Evolutionary conservation across 1,140 invertebrate species (phyloP), one percentile per base, ranked within the genome.

Genomic region (Pseudomyrmex gracilis): DNA sequence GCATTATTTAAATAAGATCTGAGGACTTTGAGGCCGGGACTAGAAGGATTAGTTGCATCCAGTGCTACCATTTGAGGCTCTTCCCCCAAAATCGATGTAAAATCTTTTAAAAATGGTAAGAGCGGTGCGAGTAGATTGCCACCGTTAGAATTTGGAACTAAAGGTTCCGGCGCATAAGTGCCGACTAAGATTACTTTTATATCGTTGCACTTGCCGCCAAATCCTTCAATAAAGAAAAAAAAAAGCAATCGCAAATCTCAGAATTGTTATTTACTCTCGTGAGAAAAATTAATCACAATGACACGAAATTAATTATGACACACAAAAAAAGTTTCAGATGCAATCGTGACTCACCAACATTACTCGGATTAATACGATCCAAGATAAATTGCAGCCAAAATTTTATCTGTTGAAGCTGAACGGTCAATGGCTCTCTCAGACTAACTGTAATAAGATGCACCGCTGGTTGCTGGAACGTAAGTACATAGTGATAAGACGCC

Each of bases 301-400:
- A 34, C 34, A 7, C 34, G 0, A 17, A 78, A 73, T 66, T 53
- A 70, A 77, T 74, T 76, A 20, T 15, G 51, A 10, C 22, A 61
- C 22, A 61, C 3, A 49, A 70, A 34, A 51, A 61, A 74, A 9
- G 68, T 71, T 70, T 1, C 34, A 67, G 45, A 78, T 22, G 9
- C 43, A 61, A 43, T 8, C 8, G 13, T 49, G 0, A 8, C 61
- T 84, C 94, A 97, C 97, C 96, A 87, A 97, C 95, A 77, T 97
- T 96, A 91, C 96, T 95, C 43, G 95, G 95, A 55, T 96, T 95
- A 84, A 97, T 95, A 82, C 97, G 95, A 58, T 97, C 96, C 93
- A 97, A 95, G 68, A 98, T 94, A 92, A 98, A 98, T 86, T 96
- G 96, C 47, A 98, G 93, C 97, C 97, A 98, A 94, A 97, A 98